Evolutionary conservation across 2,797 vertebrate genomes (phyloP), one percentile per base, ranked within the genome.

Genomic region (Brachymystax lenok): DNA sequence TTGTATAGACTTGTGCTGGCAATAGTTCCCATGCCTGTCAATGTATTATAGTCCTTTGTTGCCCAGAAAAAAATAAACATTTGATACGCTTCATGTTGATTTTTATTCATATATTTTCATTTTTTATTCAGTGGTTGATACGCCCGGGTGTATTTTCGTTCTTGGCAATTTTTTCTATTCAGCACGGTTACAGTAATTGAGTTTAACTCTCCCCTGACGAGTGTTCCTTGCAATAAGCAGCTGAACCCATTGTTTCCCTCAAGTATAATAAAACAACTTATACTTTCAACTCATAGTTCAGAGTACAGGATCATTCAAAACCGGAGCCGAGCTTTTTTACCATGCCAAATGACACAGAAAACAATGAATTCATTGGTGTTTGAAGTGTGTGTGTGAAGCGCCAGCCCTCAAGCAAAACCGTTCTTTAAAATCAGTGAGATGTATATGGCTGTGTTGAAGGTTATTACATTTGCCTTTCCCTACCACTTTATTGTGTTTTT

Each of bases 1-100:
- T 97, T 98, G 96, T 97, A 96, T 95, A 96, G 96, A 96, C 95
- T 96, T 96, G 96, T 97, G 95, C 95, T 95, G 96, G 97, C 96
- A 96, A 96, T 97, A 95, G 95, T 96, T 96, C 95, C 95, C 95
- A 97, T 97, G 96, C 96, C 97, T 99, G 96, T 98, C 97, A 96
- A 98, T 99, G 98, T 99, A 99, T 98, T 96, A 98, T 98, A 99
- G 96, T 96, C 96, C 96, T 98, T 98, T 99, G 97, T 99, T 99
- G 96, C 96, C 97, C 97, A 97, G 96, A 97, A 98, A 98, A 88
- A 94, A 99, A 99, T 99, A 99, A 99, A 99, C 99, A 99, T 99
- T 99, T 99, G 97, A 99, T 99, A 99, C 97, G 96, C 97, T 99
- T 98, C 97, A 99, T 97, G 96, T 99, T 94, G 95, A 97, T 96